These are phyloP conservation scores for Chionis minor DNA, from an alignment of 2,113 vertebrate genomes.

Conservation along the genomic window DNA sequence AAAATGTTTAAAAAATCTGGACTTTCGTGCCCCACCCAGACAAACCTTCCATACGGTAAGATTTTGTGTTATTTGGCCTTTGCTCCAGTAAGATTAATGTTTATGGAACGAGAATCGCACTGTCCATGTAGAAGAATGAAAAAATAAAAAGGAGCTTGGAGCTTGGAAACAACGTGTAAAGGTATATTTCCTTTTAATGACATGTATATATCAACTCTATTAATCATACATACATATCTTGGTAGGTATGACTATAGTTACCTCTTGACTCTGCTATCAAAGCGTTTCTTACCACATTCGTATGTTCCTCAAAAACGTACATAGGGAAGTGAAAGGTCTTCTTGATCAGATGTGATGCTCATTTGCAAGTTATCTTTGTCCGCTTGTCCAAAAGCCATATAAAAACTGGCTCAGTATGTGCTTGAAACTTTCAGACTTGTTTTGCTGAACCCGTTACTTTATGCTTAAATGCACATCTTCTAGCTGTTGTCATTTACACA, in stretches of 20 bases:
- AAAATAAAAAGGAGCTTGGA: background rate
- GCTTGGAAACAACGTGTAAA: background rate
- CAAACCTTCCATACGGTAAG: background rate
- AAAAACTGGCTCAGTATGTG: background rate
- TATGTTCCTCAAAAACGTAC: slow-evolving; percentile 28
- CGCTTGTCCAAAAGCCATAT: slow-evolving; percentile 2
- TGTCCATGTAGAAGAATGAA: background rate
- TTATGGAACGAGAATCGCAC: background rate
- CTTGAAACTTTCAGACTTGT: background rate
- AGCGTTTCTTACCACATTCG: slow-evolving; percentile 29
- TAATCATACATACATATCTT: background rate
- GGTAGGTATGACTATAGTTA: background rate
- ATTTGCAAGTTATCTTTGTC: slow-evolving; percentile 31
- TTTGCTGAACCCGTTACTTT: background rate
- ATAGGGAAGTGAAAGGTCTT: background rate
- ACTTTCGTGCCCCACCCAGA: background rate
- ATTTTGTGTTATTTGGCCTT: background rate
- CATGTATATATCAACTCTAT: background rate
- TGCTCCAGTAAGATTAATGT: background rate
- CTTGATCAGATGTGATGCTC: background rate
- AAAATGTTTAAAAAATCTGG: background rate
- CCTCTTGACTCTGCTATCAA: slow-evolving; percentile 11
- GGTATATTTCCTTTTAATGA: slow-evolving; percentile 26
- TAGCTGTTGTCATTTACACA: background rate
- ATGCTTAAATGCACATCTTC: background rate